Conservation (phyloP, 2,888 invertebrate genomes). For the Lycia hirtaria region DNA sequence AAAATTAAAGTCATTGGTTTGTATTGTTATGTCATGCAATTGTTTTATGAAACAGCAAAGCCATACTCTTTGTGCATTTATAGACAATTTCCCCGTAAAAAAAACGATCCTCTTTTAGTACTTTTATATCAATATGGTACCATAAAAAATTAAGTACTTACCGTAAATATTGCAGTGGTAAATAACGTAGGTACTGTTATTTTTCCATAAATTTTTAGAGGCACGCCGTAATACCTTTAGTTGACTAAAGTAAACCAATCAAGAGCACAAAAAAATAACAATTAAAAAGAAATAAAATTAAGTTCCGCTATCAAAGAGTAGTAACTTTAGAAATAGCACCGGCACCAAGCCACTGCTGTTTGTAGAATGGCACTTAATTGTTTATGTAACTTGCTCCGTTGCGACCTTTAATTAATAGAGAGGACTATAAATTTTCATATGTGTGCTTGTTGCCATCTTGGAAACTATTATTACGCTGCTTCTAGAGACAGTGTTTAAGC, state of each 20-base stretch:
- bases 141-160: no score
- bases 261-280: slow-evolving; percentile 6
- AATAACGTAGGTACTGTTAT: no score
- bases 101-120: no score
- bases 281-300: slow-evolving; percentile 12
- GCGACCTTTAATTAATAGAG: slow-evolving; percentile 67
- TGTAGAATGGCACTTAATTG: slow-evolving; percentile 53
- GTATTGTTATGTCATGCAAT: no score
- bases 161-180: no score
- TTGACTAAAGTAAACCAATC: slow-evolving; percentile 5
- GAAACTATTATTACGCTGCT: slow-evolving; percentile 53
- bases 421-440: slow-evolving; percentile 66
- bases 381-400: slow-evolving; percentile 61
- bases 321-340: slow-evolving; percentile 15
- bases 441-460: slow-evolving; percentile 52
- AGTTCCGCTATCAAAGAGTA: slow-evolving; percentile 12
- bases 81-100: no score
- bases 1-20: no score
- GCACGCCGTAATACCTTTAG: neutral
- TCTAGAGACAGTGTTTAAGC: slow-evolving; percentile 14
- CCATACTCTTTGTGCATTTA: no score
- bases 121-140: no score
- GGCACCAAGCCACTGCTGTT: slow-evolving; percentile 24
- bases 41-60: no score
- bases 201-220: no score